Evolutionary conservation across 2,113 vertebrate genomes (phyloP), one percentile per base, ranked within the genome.

Genomic region (Hemiprocne comata): DNA sequence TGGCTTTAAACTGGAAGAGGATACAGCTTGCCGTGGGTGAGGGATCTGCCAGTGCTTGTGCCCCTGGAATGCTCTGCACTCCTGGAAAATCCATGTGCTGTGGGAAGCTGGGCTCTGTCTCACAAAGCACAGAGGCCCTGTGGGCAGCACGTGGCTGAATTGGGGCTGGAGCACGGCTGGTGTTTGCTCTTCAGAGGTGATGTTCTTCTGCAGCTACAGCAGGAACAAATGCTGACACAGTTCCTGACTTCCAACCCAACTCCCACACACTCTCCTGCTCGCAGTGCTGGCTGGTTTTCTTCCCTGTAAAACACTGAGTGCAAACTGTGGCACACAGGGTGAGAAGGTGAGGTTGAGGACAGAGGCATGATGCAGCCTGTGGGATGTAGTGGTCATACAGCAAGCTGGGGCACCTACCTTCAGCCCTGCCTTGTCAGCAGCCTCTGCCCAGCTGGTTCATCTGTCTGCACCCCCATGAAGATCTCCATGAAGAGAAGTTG

Each of bases 381-480:
- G 46, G 46, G 29, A 15, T 58, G 51, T 9, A 20, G 20, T n/a
- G 66, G 53, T 60, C 4, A 7, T 4, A 7, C 0, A 0, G 50
- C n/a, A 53, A 21, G 21, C 29, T 2, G 13, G 12, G 19, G 28
- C 29, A 20, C 7, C n/a, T 7, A 7, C 20, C 25, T 13, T 42
- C 46, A 46, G 33, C 34, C 46, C 55, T 8, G 15, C 10, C 42
- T 40, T 23, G 34, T 25, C 67, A 57, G 42, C 75, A 81, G 51
- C 55, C 83, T 55, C 42, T 38, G 29, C 6, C 10, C 29, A 55
- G 26, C 42, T 50, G 33, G 19, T 53, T 53, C 60, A 25, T n/a
- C 31, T 19, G 25, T 48, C 34, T 55, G 48, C 17, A 50, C 21
- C 54, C 24, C 25, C 50, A 23, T 13, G 55, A 28, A 58, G 33